Evolutionary conservation across 2,888 invertebrate species (phyloP).

Genomic region (Troides aeacus): DNA sequence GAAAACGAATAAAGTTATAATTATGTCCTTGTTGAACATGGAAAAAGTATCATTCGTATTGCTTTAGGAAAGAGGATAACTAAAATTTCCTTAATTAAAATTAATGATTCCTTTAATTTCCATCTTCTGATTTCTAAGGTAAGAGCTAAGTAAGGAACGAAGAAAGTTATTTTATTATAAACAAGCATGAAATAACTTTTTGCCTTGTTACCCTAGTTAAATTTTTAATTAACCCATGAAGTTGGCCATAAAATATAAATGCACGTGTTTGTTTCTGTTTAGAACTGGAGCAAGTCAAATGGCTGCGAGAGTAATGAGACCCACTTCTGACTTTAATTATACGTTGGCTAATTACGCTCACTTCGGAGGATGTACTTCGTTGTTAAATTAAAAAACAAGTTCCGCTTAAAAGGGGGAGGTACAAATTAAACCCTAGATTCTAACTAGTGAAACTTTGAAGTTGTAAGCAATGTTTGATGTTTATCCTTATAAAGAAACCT

Average conservation of each 20-base stretch:
- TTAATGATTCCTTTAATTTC: background rate
- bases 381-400: conserved; percentile 28
- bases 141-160: background rate
- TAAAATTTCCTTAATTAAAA: background rate
- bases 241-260: conserved; percentile 8
- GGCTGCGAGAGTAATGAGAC: conserved; percentile 16
- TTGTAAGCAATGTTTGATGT: too few species aligned
- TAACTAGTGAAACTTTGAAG: too few species aligned
- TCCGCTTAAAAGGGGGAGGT: too few species aligned
- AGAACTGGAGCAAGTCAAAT: conserved; percentile 17
- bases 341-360: conserved; percentile 31
- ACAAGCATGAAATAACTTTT: background rate
- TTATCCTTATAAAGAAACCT: too few species aligned
- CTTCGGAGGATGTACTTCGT: conserved; percentile 34
- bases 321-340: conserved; percentile 29
- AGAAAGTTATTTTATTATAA: background rate
- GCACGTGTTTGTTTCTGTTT: conserved; percentile 8
- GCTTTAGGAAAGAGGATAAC: too few species aligned
- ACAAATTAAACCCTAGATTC: too few species aligned
- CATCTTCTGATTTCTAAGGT: background rate
- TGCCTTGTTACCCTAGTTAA: background rate
- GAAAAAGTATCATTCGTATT: too few species aligned
- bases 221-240: conserved; percentile 8
- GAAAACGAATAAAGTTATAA: too few species aligned
- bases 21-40: too few species aligned